phyloP scores from a whole-genome alignment of 1,140 invertebrate species.

The Drosophila murphyi region DNA sequence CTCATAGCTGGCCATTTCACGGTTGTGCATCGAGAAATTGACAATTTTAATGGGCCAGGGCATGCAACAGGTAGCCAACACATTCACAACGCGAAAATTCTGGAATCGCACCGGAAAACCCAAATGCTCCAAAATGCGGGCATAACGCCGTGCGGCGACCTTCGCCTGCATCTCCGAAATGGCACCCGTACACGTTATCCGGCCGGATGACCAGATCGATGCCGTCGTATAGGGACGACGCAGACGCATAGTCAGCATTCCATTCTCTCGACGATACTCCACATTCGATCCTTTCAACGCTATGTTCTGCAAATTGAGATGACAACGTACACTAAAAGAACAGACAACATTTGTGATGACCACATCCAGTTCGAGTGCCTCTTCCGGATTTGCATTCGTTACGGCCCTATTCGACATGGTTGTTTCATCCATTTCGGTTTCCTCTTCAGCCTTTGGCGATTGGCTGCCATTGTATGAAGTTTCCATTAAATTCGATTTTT shows the following conservation, averaged over 20 bases:
- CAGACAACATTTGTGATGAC: conserved; percentile 99
- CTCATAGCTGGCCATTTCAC: conserved; percentile 95
- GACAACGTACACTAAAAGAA: conserved; percentile 98
- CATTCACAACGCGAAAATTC: conserved; percentile 98
- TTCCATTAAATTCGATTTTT: neutral
- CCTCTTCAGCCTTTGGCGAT: neutral
- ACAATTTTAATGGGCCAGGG: conserved; percentile 98
- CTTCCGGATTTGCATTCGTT: conserved; percentile 5
- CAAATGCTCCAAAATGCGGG: conserved; percentile 95
- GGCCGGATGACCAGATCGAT: conserved; percentile 98
- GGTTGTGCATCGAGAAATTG: conserved; percentile 93
- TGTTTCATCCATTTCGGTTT: neutral
- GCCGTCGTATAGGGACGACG: conserved; percentile 96
- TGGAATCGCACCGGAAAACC: conserved; percentile 95
- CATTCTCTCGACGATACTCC: conserved; percentile 97
- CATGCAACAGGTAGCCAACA: conserved; percentile 98
- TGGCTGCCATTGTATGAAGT: neutral
- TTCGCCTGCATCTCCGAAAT: conserved; percentile 94
- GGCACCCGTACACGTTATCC: conserved; percentile 97
- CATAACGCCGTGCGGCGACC: conserved; percentile 94
- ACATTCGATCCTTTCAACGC: conserved; percentile 97
- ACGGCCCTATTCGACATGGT: neutral
- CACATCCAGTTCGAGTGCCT: conserved; percentile 93
- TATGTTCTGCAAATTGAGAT: conserved; percentile 97
- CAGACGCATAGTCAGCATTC: conserved; percentile 99